Conservation (phyloP, 1,140 invertebrate species). For the Melipona quadrifasciata region DNA sequence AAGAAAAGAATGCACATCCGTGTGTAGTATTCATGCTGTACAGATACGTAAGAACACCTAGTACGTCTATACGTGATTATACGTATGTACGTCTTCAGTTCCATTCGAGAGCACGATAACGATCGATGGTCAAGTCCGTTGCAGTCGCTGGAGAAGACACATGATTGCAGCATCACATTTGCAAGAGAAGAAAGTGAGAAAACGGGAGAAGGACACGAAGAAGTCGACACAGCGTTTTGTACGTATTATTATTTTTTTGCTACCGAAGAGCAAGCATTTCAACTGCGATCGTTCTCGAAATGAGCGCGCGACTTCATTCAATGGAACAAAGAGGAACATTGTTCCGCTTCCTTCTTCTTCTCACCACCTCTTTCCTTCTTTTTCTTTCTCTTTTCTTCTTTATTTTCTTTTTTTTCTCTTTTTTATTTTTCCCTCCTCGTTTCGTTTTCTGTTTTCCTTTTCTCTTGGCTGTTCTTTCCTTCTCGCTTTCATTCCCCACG, state of each 20-base stretch:
- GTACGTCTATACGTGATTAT: too few species aligned
- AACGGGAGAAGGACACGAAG: neutral
- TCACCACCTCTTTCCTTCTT: neutral
- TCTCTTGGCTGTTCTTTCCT: too few species aligned
- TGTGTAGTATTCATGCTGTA: neutral
- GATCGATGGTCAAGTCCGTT: constrained; percentile 3
- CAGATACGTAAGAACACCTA: neutral
- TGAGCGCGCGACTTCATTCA: neutral
- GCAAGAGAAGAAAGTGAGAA: neutral
- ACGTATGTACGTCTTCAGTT: neutral
- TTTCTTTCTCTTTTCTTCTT: neutral
- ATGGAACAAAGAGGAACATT: constrained; percentile 18
- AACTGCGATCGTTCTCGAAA: neutral
- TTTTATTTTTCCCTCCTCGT: neutral
- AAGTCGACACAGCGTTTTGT: neutral
- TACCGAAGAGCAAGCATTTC: neutral
- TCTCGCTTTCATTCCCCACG: neutral
- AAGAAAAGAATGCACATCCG: neutral
- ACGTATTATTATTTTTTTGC: constrained; percentile 34
- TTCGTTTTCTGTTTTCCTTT: neutral
- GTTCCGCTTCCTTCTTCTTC: neutral
- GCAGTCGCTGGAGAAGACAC: neutral
- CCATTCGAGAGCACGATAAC: constrained; percentile 11
- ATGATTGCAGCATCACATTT: neutral
- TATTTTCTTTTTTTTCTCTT: neutral